Percentiles rank a stretch among this genome's conserved stretches.
These are phyloP conservation scores for Volucella inflata DNA, from an alignment of 2,888 invertebrate genomes.

Conservation along the genomic window DNA sequence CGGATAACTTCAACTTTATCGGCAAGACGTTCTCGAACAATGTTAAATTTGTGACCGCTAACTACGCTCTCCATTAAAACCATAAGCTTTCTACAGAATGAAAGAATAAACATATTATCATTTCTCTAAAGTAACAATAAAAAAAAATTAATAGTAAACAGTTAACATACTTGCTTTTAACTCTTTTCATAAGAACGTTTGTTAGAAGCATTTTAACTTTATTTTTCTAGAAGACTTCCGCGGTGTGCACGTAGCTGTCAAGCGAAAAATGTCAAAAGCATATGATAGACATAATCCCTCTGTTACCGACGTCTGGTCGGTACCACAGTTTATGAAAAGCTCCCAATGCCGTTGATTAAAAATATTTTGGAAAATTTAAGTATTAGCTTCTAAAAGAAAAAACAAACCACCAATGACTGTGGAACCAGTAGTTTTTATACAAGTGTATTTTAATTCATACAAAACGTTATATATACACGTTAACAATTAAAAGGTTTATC, in stretches of 20 bases:
- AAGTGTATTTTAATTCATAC: neutral
- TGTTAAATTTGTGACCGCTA: constrained; percentile 89
- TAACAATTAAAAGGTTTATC: constrained; percentile 79
- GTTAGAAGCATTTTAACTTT: constrained; percentile 86
- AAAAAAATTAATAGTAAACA: neutral
- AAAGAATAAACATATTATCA: neutral
- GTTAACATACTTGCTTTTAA: constrained; percentile 91
- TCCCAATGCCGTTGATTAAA: no score
- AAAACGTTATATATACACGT: neutral
- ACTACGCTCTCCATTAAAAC: constrained; percentile 92
- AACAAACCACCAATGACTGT: no score
- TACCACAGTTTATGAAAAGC: neutral
- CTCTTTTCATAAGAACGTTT: constrained; percentile 88
- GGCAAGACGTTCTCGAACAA: constrained; percentile 88
- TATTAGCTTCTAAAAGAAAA: no score
- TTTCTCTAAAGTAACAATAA: neutral
- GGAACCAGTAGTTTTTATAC: neutral
- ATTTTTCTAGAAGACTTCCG: no score
- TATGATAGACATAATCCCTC: neutral
- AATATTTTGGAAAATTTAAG: no score
- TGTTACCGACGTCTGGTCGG: constrained; percentile 4
- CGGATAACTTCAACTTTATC: constrained; percentile 91
- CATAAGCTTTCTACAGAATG: constrained; percentile 87
- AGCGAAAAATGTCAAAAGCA: constrained; percentile 42
- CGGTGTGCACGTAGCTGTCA: no score